Evolutionary conservation across 2,113 vertebrate species (phyloP).

Genomic region (Bos javanicus): DNA sequence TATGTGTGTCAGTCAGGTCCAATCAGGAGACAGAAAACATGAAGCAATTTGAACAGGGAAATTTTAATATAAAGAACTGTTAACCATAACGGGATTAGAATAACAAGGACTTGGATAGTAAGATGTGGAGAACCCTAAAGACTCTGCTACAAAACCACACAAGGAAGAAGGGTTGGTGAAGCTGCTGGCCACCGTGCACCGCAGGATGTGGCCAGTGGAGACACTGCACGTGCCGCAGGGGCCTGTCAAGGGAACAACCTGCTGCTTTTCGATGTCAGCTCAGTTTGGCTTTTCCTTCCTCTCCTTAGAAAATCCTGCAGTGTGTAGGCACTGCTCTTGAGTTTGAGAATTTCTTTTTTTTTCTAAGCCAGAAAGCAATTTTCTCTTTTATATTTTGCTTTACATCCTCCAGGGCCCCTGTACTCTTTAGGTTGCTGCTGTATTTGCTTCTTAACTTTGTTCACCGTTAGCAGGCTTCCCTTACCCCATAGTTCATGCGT

Average conservation of each 20-base stretch:
- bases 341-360: background rate
- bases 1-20: background rate
- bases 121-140: background rate
- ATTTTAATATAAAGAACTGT: background rate
- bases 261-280: background rate
- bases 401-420: background rate
- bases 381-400: background rate
- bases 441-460: background rate
- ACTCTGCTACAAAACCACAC: background rate
- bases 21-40: background rate
- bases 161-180: background rate
- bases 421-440: background rate
- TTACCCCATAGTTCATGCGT: background rate
- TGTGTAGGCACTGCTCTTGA: background rate
- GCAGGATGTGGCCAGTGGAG: background rate
- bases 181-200: background rate
- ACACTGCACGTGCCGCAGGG: background rate
- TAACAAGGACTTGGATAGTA: background rate
- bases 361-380: background rate
- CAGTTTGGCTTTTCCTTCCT: background rate
- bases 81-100: background rate
- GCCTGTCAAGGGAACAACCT: background rate
- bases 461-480: background rate
- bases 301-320: background rate
- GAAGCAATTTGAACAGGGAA: background rate